Base-by-base conservation (phyloP, 2,797 vertebrate species). In the Enteromius argenteus region DNA sequence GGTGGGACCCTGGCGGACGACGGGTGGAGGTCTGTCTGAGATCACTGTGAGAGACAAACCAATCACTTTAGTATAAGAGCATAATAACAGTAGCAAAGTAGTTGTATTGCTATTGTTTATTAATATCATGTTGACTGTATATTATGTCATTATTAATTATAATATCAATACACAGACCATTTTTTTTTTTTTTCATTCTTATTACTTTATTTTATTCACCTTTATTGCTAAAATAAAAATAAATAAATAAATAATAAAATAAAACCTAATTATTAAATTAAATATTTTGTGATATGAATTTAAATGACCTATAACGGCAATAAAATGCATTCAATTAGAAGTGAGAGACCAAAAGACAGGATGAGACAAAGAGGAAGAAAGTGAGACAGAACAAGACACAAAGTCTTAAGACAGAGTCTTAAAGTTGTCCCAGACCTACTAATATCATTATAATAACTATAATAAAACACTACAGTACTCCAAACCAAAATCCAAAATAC, bases 1-100 rank as follows among this genome's bases (percentile, higher is more conserved):
- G 90, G 95, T 95, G 2, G 98, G 98, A 74, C 98, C 98, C 87
- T 99, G 98, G 2, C 96, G 96, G 91, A 99, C 97, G 77, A 99
- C 95, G 0, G 98, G 98, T 13, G 98, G 98, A 46, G 98, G 98
- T 66, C 98, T 96, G 89, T 99, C 98, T 35, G 97, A 98, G 90
- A 99, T 96, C 72, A 98, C 98, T 96, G 91, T 4, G 69, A 21
- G 1, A 21, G 27, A 79, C 21, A 73, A 49, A 73, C 35, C 35
- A 51, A 32, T 73, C 71, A 13, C 2, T 73, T 6, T 49, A 19
- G 27, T 73, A 21, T 6, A 32, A 4, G 27, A 73, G 27, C 19
- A 21, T 32, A 21, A 32, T 32, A 51, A 49, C 23, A 6, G 17
- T 51, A 32, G 5, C 27, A 32, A 73, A 13, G 32, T 6, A 32